A percentile compares a stretch with the other conserved stretches of the same genome.
These are phyloP conservation scores for Schizotus pectinicornis DNA, from an alignment of 2,888 invertebrate species.

Conservation along the genomic window DNA sequence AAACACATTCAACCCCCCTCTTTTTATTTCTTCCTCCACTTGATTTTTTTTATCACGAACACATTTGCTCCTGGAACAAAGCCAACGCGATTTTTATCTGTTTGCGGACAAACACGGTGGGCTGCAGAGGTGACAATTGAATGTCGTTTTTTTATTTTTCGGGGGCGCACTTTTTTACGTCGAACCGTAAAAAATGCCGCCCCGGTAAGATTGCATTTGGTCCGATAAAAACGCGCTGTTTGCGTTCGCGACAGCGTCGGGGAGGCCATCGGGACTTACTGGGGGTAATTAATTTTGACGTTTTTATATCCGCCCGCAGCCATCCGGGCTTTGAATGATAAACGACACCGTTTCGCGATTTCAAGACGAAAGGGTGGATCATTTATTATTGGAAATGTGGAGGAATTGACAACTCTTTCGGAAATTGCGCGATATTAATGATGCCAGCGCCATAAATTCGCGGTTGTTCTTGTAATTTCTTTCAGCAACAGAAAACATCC, in stretches of 20 bases:
- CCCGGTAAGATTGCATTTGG: conserved; percentile 17
- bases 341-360: conserved; percentile 23
- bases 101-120: conserved; percentile 36
- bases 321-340: conserved; percentile 21
- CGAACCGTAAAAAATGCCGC: conserved; percentile 9
- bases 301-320: conserved; percentile 1
- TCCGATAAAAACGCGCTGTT: conserved; percentile 11
- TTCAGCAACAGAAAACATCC: too few relatives aligned
- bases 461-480: too few relatives aligned
- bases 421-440: conserved; percentile 24
- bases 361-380: conserved; percentile 21
- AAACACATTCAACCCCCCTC: conserved; percentile 41
- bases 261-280: too few relatives aligned
- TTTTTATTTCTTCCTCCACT: conserved; percentile 40
- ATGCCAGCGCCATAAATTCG: neutral
- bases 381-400: conserved; percentile 22
- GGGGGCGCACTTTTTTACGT: conserved; percentile 19
- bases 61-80: conserved; percentile 43
- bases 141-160: conserved; percentile 26
- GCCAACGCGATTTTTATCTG: conserved; percentile 46
- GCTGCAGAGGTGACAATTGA: conserved; percentile 33
- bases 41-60: conserved; percentile 40
- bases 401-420: conserved; percentile 23
- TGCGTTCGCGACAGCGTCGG: neutral
- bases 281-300: conserved; percentile 22